Conservation (phyloP, 2,888 invertebrate species). For the Campoplex nolae region DNA sequence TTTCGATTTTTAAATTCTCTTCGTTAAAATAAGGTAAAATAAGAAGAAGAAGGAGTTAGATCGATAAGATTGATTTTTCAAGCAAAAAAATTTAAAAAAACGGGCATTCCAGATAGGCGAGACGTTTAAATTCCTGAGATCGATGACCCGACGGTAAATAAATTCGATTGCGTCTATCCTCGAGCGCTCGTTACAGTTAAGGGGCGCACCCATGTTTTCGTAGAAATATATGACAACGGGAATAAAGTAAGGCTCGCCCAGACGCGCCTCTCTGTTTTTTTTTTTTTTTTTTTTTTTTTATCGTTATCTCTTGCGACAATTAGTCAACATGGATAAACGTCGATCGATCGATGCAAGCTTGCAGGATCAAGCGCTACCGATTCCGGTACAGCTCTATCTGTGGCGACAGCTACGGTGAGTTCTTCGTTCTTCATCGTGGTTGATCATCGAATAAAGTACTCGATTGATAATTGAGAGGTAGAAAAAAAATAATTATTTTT, state of each 20-base stretch:
- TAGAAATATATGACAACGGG: not conserved
- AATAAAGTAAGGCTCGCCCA: not conserved
- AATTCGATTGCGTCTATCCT: conserved; percentile 28
- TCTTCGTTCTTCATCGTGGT: not conserved
- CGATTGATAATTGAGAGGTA: not conserved
- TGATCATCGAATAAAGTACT: not conserved
- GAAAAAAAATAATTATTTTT: not conserved
- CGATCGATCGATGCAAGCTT: conserved; percentile 87
- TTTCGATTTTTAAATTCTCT: not conserved
- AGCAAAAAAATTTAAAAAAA: not conserved
- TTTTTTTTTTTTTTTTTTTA: not conserved
- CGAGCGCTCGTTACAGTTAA: conserved; percentile 44
- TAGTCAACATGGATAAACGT: conserved; percentile 77
- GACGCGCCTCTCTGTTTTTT: not conserved
- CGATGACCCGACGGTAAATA: conserved; percentile 57
- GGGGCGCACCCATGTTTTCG: conserved; percentile 57
- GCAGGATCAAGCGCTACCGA: conserved; percentile 93
- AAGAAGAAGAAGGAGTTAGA: not conserved
- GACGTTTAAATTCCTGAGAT: conserved; percentile 50
- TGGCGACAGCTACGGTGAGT: conserved; percentile 96
- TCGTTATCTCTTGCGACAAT: not conserved
- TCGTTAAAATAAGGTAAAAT: not conserved
- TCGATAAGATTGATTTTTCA: not conserved
- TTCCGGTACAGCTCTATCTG: conserved; percentile 98
- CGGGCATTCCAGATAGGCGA: not conserved